These are phyloP conservation scores for Therioaphis trifolii DNA, from an alignment of 2,888 invertebrate species.

Conservation along the genomic window DNA sequence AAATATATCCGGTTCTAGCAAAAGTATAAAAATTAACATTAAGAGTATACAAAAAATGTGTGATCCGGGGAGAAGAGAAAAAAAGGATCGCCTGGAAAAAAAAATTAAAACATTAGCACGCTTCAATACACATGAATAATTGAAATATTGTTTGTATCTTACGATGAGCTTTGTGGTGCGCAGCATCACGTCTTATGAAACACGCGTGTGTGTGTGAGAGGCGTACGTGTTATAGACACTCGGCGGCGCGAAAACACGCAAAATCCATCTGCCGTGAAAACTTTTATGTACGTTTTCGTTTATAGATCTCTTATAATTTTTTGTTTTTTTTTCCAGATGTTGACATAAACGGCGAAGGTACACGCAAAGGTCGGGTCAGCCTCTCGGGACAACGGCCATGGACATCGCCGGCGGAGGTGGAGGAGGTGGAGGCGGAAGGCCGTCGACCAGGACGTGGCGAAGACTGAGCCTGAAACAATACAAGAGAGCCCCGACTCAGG, in stretches of 20 bases:
- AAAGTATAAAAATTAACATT: too few species aligned
- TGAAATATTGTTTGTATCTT: too few species aligned
- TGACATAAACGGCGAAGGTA: conserved; percentile 29
- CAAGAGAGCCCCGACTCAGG: conserved; percentile 53
- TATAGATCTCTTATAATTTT: neutral
- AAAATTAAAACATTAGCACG: too few species aligned
- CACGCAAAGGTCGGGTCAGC: neutral
- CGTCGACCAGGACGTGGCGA: conserved; percentile 35
- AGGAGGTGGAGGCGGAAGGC: conserved; percentile 15
- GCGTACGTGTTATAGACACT: too few species aligned
- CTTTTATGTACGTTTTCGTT: neutral
- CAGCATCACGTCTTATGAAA: too few species aligned
- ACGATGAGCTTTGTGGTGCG: neutral
- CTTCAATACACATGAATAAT: too few species aligned
- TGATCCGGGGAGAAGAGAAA: too few species aligned
- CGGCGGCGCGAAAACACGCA: neutral
- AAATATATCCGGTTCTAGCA: too few species aligned
- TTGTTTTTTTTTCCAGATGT: conserved; percentile 35
- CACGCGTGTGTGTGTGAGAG: too few species aligned
- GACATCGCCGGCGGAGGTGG: conserved; percentile 25
- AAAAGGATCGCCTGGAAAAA: too few species aligned
- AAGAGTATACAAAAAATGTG: too few species aligned
- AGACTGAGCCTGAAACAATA: conserved; percentile 59
- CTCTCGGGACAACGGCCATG: conserved; percentile 29
- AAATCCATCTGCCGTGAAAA: neutral